These are phyloP conservation scores for Zoanthus sociatus DNA, from an alignment of 92 coral and sea anemone species.

Conservation along the genomic window DNA sequence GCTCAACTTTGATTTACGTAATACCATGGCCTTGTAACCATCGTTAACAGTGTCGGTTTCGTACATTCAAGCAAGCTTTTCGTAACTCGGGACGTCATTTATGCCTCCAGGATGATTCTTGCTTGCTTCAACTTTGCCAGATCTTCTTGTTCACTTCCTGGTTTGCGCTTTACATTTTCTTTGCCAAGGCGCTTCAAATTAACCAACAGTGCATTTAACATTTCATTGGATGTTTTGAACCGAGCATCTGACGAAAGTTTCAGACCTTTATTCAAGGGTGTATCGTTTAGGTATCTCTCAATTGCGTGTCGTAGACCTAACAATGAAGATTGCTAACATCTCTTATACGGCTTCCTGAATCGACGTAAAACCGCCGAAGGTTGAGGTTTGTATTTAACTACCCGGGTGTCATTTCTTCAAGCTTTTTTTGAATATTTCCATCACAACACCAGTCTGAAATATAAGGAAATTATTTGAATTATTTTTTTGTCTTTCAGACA, in stretches of 20 bases:
- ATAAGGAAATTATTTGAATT: constrained; percentile 1
- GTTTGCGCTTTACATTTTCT: constrained; percentile 67
- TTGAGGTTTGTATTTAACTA: not conserved
- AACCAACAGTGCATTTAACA: constrained; percentile 27
- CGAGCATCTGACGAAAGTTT: constrained; percentile 17
- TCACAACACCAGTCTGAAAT: constrained; percentile 7
- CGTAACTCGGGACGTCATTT: constrained; percentile 40
- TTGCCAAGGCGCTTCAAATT: constrained; percentile 59
- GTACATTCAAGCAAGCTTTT: constrained; percentile 62
- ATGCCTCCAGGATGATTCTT: constrained; percentile 73
- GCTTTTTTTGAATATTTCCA: constrained; percentile 6
- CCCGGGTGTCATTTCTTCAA: constrained; percentile 7
- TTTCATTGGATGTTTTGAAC: constrained; percentile 44
- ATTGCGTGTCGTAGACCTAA: constrained; percentile 46
- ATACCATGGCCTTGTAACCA: constrained; percentile 53
- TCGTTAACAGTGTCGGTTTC: constrained; percentile 52
- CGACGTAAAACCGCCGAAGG: constrained; percentile 42
- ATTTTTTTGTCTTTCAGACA: not conserved
- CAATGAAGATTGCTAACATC: constrained; percentile 34
- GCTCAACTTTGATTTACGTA: constrained; percentile 58
- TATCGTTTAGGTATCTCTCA: constrained; percentile 58
- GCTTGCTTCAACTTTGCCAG: constrained; percentile 49
- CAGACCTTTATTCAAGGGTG: constrained; percentile 40
- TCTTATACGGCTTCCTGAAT: constrained; percentile 43
- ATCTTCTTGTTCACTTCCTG: constrained; percentile 62